These are phyloP conservation scores for Crotalus horridus DNA, from an alignment of 2,113 vertebrate genomes.

Conservation along the genomic window DNA sequence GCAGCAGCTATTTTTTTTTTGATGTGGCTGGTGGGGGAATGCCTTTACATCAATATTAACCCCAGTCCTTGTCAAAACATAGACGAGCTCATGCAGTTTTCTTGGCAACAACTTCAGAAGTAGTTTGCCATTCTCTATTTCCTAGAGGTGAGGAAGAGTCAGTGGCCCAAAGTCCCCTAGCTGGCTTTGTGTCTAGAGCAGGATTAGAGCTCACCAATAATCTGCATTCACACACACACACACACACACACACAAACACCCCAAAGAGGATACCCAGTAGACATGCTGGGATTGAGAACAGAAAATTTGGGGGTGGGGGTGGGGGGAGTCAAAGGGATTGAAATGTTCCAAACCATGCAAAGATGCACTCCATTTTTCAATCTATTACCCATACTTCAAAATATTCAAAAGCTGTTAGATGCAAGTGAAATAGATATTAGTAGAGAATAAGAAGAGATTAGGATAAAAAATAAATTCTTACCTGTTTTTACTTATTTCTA, in stretches of 20 bases:
- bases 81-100: background rate
- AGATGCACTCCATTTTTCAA: background rate
- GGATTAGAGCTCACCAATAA: background rate
- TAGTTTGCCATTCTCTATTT: background rate
- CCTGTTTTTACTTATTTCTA: background rate
- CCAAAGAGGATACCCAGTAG: background rate
- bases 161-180: background rate
- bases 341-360: background rate
- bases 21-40: background rate
- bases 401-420: background rate
- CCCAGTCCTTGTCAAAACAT: background rate
- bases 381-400: background rate
- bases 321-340: background rate
- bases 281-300: background rate
- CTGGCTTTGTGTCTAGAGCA: background rate
- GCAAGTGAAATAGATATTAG: background rate
- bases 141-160: background rate
- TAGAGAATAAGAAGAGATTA: background rate
- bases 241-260: no score
- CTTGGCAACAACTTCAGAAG: background rate
- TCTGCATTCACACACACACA: no score
- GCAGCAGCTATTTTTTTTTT: background rate
- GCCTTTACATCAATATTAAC: background rate
- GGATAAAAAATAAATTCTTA: background rate
- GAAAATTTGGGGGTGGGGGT: background rate